These are phyloP conservation scores for Ferrisia virgata DNA, from an alignment of 2,888 invertebrate genomes.

Conservation along the genomic window DNA sequence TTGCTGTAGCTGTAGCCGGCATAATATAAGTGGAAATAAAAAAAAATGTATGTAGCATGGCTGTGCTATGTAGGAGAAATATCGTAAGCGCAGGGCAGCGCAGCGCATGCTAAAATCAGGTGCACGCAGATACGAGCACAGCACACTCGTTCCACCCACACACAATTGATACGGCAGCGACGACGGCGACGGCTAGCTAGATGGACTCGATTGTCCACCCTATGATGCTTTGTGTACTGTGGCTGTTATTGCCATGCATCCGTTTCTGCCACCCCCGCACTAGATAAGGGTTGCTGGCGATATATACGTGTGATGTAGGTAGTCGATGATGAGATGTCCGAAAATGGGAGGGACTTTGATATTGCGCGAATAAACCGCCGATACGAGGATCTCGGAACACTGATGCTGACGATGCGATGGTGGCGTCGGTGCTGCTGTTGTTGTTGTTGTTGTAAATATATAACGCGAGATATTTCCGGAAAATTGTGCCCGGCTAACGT, in stretches of 20 bases:
- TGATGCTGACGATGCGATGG: no score
- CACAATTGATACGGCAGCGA: no score
- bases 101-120: neutral
- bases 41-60: no score
- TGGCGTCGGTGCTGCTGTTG: no score
- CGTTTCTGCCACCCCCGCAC: neutral
- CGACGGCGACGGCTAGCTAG: neutral
- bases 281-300: neutral
- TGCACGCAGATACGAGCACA: neutral
- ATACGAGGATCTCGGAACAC: neutral
- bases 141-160: constrained; percentile 34
- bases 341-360: constrained; percentile 40
- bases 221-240: no score
- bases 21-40: no score
- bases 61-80: no score
- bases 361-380: constrained; percentile 32
- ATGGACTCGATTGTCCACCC: constrained; percentile 1
- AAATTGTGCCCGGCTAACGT: neutral
- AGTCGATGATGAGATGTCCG: constrained; percentile 41
- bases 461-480: neutral
- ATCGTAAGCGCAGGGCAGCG: neutral
- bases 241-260: no score
- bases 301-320: neutral
- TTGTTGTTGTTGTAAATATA: neutral
- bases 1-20: no score